Base-by-base conservation (phyloP, 2,888 invertebrate species). In the Acleris emargana region DNA sequence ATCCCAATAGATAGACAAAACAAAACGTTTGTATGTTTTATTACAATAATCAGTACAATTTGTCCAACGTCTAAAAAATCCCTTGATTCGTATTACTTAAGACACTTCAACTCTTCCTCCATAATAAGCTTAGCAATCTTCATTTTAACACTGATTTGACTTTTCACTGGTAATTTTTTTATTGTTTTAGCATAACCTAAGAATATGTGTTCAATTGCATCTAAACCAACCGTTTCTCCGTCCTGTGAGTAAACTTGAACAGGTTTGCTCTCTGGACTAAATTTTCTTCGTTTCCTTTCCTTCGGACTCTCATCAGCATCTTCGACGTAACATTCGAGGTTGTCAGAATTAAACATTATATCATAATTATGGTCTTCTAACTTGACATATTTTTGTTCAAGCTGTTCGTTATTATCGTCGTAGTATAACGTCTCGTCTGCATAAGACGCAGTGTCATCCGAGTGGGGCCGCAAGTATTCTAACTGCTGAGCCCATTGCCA, bases 171-270 rank as follows among this genome's bases (percentile, higher is more conserved):
- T 32, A 62, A 54, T 13, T 20, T 55, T 38, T 62, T 62, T 9
- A 62, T 47, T 5, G 62, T 50, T 22, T 62, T 62, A 3, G 62
- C 62, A 25, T 62, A 62, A 6, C 62, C 62, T 55, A 62, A 62
- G 47, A 62, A 62, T 50, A 62, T 55, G 20, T 54, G 25, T 42
- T 62, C 55, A 16, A 38, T 25, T 3, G 17, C 49, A 55, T 55
- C 62, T 1, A 49, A 55, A n/a, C 45, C 49, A 38, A 38, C 13
- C 20, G 32, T 49, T 16, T 53, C 7, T 13, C 28, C 47, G 20
- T 3, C 20, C 18, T 5, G 6, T 16, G 6, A 17, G 18, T 47
- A 38, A 13, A 38, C 45, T 52, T 43, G 16, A n/a, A 1, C 18
- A 5, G 25, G 3, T 25, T 28, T 47, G n/a, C 0, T 28, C n/a